These are phyloP conservation scores for Okamejei kenojei DNA, from an alignment of 2,797 vertebrate species.

Conservation along the genomic window DNA sequence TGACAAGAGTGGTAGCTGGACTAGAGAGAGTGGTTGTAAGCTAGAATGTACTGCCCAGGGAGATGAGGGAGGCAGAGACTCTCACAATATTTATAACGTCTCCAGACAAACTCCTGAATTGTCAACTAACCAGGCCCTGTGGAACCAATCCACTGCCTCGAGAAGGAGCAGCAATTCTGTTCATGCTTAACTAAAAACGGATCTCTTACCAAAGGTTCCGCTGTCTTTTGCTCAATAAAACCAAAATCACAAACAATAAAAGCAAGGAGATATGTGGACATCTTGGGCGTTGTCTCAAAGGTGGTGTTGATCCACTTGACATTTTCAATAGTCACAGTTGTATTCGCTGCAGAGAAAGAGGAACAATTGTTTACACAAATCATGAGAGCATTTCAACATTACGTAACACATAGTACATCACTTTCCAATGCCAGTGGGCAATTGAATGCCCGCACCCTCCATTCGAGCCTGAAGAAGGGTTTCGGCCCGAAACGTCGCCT, in stretches of 20 bases:
- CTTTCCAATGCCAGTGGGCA: too few species aligned
- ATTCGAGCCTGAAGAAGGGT: too few species aligned
- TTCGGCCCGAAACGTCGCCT: too few species aligned
- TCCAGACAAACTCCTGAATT: too few species aligned
- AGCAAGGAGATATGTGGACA: conserved; percentile 88
- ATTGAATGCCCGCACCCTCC: background rate
- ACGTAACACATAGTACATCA: too few species aligned
- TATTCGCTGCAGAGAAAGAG: conserved; percentile 43
- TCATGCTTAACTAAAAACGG: background rate
- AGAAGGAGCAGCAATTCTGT: background rate
- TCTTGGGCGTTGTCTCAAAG: conserved; percentile 66
- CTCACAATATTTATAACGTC: too few species aligned
- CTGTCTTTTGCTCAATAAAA: accelerated
- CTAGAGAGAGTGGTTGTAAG: too few species aligned
- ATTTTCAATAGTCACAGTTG: accelerated
- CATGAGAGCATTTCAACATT: background rate
- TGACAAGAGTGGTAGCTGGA: too few species aligned
- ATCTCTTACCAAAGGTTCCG: background rate
- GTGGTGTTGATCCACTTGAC: conserved; percentile 48
- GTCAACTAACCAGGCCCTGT: background rate
- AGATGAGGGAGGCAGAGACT: too few species aligned
- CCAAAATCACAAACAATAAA: conserved; percentile 75
- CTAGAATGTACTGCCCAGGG: too few species aligned
- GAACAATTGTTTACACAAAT: background rate
- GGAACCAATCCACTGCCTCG: background rate